These are phyloP conservation scores for Onychorhynchus coronatus DNA, from an alignment of 2,113 vertebrate species.

Conservation along the genomic window DNA sequence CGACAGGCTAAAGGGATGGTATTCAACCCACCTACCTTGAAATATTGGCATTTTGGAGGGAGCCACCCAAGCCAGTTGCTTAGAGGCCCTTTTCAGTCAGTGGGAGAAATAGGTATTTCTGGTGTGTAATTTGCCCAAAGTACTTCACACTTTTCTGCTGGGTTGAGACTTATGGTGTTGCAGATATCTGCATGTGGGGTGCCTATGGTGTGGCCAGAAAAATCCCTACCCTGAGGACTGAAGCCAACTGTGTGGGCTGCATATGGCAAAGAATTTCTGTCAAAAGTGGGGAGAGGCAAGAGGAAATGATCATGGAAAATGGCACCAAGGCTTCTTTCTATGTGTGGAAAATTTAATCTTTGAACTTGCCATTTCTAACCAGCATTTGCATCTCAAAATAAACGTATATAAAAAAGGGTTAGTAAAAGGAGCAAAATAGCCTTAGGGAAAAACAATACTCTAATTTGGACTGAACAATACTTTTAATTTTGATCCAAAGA, in stretches of 20 bases:
- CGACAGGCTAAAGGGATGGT: neutral
- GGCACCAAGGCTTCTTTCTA: neutral
- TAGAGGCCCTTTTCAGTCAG: neutral
- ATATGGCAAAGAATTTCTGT: neutral
- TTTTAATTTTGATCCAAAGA: neutral
- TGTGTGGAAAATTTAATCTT: neutral
- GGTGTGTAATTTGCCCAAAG: neutral
- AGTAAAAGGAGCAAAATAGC: neutral
- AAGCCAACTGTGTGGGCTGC: neutral
- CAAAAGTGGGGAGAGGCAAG: neutral
- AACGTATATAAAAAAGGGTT: neutral
- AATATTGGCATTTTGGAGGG: neutral
- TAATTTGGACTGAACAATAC: neutral
- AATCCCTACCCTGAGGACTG: neutral
- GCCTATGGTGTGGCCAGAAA: rapidly evolving
- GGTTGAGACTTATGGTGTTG: neutral
- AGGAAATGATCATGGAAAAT: neutral
- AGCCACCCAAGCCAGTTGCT: neutral
- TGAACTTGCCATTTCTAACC: neutral
- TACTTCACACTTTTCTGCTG: neutral
- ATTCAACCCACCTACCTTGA: neutral
- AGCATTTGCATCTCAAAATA: neutral
- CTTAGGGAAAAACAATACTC: neutral
- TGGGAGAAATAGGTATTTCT: neutral
- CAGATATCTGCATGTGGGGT: neutral